Evolutionary conservation across 2,888 invertebrate species (phyloP).

Genomic region (Agriotes lineatus): DNA sequence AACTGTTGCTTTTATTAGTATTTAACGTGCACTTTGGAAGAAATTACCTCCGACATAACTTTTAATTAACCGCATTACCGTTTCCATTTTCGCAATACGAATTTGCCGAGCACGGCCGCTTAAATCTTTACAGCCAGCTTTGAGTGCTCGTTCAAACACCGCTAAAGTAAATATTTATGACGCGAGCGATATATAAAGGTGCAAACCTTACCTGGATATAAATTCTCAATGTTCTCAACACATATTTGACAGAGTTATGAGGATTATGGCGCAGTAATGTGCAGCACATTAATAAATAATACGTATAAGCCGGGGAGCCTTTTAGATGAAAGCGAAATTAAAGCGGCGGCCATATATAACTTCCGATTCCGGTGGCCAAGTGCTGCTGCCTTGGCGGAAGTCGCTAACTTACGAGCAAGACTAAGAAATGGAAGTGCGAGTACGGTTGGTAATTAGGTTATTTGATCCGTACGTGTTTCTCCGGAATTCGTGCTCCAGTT

Average conservation of each 20-base stretch:
- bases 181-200: background rate
- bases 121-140: too few relatives aligned
- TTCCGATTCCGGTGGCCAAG: conserved; percentile 48
- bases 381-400: conserved; percentile 45
- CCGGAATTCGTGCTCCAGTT: conserved; percentile 27
- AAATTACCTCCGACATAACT: too few relatives aligned
- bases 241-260: conserved; percentile 35
- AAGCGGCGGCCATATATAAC: conserved; percentile 45
- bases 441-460: conserved; percentile 50
- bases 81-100: too few relatives aligned
- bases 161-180: background rate
- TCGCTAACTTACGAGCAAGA: conserved; percentile 44
- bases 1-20: too few relatives aligned
- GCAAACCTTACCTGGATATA: conserved; percentile 11
- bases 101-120: too few relatives aligned
- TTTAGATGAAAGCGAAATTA: conserved; percentile 42
- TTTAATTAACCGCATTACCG: too few relatives aligned
- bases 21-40: too few relatives aligned
- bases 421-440: conserved; percentile 46
- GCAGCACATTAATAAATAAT: conserved; percentile 35
- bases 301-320: conserved; percentile 35
- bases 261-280: conserved; percentile 29
- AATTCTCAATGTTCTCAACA: conserved; percentile 30
- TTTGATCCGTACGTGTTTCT: conserved; percentile 42
- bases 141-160: too few relatives aligned